A percentile compares a stretch with the other conserved stretches of the same genome.
phyloP scores from a whole-genome alignment of 2,888 invertebrate genomes.

The Gibbula magus region DNA sequence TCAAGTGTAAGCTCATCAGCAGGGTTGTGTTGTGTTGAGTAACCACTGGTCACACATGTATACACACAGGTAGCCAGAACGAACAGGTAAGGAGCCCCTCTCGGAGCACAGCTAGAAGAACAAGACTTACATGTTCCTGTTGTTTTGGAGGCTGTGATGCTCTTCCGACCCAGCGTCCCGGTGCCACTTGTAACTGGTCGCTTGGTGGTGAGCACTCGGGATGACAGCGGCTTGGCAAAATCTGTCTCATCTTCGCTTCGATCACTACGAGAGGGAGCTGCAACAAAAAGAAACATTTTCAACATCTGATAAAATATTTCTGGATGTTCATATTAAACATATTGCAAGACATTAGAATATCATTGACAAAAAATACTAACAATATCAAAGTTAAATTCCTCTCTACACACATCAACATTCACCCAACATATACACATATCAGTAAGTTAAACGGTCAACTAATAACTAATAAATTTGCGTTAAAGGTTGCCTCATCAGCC shows the following conservation, averaged over 20 bases:
- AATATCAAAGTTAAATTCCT: neutral
- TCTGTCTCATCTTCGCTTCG: slow-evolving; percentile 58
- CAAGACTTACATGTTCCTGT: slow-evolving; percentile 32
- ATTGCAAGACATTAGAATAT: neutral
- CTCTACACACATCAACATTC: neutral
- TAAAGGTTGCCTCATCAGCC: no score
- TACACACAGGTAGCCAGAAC: no score
- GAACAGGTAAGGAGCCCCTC: no score
- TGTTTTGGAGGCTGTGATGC: slow-evolving; percentile 39
- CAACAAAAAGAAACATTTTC: slow-evolving; percentile 22
- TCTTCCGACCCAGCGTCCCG: slow-evolving; percentile 38
- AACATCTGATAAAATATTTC: neutral
- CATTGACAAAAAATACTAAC: neutral
- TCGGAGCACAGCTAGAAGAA: no score
- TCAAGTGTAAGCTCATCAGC: no score
- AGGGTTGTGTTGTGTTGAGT: no score
- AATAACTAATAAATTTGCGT: no score
- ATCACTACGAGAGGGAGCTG: slow-evolving; percentile 54
- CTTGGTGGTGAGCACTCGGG: slow-evolving; percentile 58
- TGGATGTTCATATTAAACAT: neutral
- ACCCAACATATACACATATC: neutral
- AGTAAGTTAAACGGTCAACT: no score
- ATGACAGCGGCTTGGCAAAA: slow-evolving; percentile 61
- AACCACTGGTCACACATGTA: neutral
- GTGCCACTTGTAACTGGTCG: slow-evolving; percentile 41